Percentiles rank a stretch among this genome's conserved stretches.
Conservation (phyloP, 2,113 vertebrate species). For the Pseudopodoces humilis region DNA sequence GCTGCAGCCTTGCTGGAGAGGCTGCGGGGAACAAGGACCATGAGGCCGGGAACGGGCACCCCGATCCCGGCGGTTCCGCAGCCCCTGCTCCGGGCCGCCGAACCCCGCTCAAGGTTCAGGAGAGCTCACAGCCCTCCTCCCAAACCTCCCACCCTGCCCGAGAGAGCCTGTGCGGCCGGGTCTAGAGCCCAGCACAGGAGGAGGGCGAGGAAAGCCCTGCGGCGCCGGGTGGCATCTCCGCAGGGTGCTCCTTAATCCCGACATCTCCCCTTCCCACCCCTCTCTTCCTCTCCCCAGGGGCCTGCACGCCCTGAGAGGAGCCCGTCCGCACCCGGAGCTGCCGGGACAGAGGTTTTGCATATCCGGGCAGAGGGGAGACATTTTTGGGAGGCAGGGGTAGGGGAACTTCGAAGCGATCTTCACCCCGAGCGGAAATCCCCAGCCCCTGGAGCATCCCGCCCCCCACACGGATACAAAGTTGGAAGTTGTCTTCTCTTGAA, state of each 20-base stretch:
- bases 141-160: not conserved
- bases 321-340: not conserved
- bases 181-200: not conserved
- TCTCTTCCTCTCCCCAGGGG: not conserved
- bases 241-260: not conserved
- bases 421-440: not conserved
- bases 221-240: not conserved
- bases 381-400: too few relatives aligned
- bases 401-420: not conserved
- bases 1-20: not conserved
- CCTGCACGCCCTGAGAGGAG: not conserved
- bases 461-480: not conserved
- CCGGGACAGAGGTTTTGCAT: not conserved
- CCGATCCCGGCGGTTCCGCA: not conserved
- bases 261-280: not conserved
- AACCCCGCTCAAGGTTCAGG: not conserved
- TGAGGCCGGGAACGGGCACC: not conserved
- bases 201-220: not conserved
- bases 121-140: not conserved
- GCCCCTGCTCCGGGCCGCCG: not conserved
- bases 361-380: not conserved
- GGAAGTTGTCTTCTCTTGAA: slow-evolving; percentile 52
- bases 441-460: not conserved
- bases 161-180: not conserved
- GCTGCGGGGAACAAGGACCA: not conserved